Percentiles rank a stretch among this genome's conserved stretches.
phyloP scores from a whole-genome alignment of 2,888 invertebrate species.

The Sacculina carcini region DNA sequence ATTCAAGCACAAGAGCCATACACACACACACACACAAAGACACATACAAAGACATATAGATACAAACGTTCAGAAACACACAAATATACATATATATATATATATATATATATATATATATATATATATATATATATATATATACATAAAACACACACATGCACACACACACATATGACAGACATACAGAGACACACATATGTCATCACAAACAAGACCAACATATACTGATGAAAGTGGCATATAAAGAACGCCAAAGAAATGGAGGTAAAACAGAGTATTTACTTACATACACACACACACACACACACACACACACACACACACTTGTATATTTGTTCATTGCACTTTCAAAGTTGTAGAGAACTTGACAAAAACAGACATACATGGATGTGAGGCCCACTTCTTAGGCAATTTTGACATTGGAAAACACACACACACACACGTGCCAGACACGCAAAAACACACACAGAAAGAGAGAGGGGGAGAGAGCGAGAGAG shows the following conservation, averaged over 20 bases:
- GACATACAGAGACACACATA: neutral
- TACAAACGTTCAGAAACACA: no score
- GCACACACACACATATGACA: no score
- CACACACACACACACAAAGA: no score
- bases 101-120: slow-evolving; percentile 4
- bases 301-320: neutral
- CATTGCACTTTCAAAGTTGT: neutral
- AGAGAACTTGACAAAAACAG: neutral
- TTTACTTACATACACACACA: neutral
- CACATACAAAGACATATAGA: no score
- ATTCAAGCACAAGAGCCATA: no score
- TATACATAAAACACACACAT: neutral
- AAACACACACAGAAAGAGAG: neutral
- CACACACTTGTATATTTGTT: neutral
- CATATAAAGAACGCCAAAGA: neutral
- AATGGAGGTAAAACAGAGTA: neutral
- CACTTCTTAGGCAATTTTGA: neutral
- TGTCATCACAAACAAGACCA: neutral
- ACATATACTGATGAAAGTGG: neutral
- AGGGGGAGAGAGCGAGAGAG: neutral
- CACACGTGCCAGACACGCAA: neutral
- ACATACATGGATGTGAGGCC: neutral
- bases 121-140: neutral
- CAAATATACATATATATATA: neutral
- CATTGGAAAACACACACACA: neutral